Base-by-base conservation (phyloP, 2,113 vertebrate species). In the Petaurus breviceps region DNA sequence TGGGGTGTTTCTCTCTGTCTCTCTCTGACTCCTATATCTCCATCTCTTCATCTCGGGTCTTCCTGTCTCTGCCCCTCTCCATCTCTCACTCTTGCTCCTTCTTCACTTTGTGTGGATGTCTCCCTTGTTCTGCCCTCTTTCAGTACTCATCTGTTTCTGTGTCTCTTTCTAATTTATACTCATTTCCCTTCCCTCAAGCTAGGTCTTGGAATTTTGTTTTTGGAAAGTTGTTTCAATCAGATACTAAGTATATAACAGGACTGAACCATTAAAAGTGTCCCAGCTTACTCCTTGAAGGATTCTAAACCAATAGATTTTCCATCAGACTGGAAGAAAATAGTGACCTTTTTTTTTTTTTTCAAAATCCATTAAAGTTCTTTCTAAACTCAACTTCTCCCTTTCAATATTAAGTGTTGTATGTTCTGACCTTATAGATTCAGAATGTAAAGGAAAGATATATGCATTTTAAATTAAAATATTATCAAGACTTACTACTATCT, bases 151-250 rank as follows among this genome's bases (percentile, higher is more conserved):
- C 57, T 61, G 28, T 31, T 61, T 61, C 57, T 61, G 26, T 61
- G 28, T 61, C 61, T n/a, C 31, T 77, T 77, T n/a, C 37, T 77
- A 16, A 3, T 10, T 12, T 14, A n/a, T 14, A n/a, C 61, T 77
- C 31, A 77, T 94, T 96, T 91, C 91, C 26, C 92, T 57, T 94
- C 52, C 93, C 47, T 96, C 51, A 57, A 90, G 94, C 84, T 94
- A 93, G 51, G 53, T 95, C 96, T 96, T 68, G 95, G 92, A 90
- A 96, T 94, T 47, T 92, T 94, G 84, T 94, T 94, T 96, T 93
- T 47, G 93, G 84, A 94, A 26, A 92, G 31, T n/a, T 90, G 28
- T 94, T 97, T 96, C 55, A 95, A 96, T 90, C 19, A 2, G 95
- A 96, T 92, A 11, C 54, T 95, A 26, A 8, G 50, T 95, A 26